Evolutionary conservation across 2,888 invertebrate genomes (phyloP).

Genomic region (Microchrysa polita): DNA sequence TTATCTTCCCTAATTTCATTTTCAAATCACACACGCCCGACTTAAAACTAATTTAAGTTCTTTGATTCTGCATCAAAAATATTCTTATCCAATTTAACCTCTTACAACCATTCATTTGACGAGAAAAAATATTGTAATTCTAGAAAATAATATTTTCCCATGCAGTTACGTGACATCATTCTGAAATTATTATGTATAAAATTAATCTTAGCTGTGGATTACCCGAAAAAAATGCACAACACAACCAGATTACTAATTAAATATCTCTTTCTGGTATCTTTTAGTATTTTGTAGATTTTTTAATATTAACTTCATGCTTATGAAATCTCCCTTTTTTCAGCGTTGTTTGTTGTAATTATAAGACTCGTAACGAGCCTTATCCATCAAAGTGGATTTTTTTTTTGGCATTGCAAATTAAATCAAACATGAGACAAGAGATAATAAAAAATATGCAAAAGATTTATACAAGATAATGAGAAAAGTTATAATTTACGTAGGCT

Average conservation of each 20-base stretch:
- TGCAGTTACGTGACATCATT: neutral
- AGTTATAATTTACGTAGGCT: no score
- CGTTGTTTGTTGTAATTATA: neutral
- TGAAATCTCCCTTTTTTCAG: no score
- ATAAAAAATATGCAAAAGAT: neutral
- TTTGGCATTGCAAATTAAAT: conserved; percentile 20
- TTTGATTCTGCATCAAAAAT: neutral
- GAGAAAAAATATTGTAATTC: neutral
- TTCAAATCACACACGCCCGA: neutral
- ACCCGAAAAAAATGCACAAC: no score
- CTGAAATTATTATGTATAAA: neutral
- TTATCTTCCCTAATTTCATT: no score
- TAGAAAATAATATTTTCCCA: neutral
- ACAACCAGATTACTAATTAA: neutral
- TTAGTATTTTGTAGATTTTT: no score
- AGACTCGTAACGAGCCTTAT: conserved; percentile 21
- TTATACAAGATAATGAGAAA: no score
- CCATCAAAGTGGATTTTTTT: conserved; percentile 22
- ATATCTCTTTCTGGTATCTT: conserved; percentile 3
- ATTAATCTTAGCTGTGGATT: no score
- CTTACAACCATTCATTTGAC: no score
- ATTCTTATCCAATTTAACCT: neutral
- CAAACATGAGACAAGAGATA: neutral
- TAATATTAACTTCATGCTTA: no score
- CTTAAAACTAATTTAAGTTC: neutral